Percentiles rank a stretch among this genome's conserved stretches.
phyloP scores from a whole-genome alignment of 2,797 vertebrate genomes.

The Meda fulgida region DNA sequence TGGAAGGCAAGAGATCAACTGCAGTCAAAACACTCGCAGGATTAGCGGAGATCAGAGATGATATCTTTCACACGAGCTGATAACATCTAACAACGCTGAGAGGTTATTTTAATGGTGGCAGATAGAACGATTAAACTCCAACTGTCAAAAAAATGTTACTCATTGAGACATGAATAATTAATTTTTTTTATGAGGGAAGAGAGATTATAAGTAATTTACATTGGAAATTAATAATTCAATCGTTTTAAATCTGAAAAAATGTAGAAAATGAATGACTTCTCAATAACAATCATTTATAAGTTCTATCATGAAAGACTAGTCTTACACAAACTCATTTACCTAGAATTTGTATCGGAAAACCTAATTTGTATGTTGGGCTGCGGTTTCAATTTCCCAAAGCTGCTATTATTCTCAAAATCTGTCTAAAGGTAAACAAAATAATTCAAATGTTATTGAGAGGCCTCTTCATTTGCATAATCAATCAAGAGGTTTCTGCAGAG shows the following conservation, averaged over 20 bases:
- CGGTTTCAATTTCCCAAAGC: slow-evolving; percentile 44
- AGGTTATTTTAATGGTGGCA: slow-evolving; percentile 45
- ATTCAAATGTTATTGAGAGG: slow-evolving; percentile 43
- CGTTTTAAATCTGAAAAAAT: slow-evolving; percentile 36
- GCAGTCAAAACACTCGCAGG: slow-evolving; percentile 34
- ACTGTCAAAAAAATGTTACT: slow-evolving; percentile 34
- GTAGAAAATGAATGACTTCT: slow-evolving; percentile 45
- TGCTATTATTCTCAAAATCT: slow-evolving; percentile 42
- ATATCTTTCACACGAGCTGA: slow-evolving; percentile 37
- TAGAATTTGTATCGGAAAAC: slow-evolving; percentile 13
- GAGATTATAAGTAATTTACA: slow-evolving; percentile 60
- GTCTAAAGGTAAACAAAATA: slow-evolving; percentile 43
- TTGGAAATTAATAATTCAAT: slow-evolving; percentile 57
- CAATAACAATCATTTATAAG: slow-evolving; percentile 52
- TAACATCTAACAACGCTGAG: slow-evolving; percentile 45
- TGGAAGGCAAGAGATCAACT: slow-evolving; percentile 19
- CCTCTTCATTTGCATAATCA: slow-evolving; percentile 45
- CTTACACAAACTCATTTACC: slow-evolving; percentile 38
- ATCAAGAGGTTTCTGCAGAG: slow-evolving; percentile 40
- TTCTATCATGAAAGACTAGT: slow-evolving; percentile 33
- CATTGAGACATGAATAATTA: slow-evolving; percentile 50
- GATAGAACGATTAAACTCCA: slow-evolving; percentile 41
- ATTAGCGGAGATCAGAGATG: slow-evolving; percentile 30
- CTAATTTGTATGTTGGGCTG: slow-evolving; percentile 20
- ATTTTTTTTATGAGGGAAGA: slow-evolving; percentile 37